Conservation (phyloP, 2,797 vertebrate genomes). For the Anguilla megastoma region DNA sequence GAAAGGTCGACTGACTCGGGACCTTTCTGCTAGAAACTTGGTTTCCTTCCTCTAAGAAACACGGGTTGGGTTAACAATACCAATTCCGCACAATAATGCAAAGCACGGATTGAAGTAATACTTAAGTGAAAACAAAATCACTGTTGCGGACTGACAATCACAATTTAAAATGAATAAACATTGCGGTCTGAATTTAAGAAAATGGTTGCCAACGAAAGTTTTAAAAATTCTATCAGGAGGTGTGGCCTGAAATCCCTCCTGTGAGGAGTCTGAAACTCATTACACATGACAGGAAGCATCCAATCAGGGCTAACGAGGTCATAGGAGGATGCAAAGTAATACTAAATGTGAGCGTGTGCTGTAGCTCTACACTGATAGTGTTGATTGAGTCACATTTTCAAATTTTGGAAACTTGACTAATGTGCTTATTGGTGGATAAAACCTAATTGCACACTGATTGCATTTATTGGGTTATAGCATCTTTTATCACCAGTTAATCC, state of each 20-base stretch:
- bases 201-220: not conserved
- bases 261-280: not conserved
- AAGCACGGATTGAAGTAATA: not conserved
- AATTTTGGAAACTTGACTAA: not conserved
- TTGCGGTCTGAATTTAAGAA: not conserved
- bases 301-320: not conserved
- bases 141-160: not conserved
- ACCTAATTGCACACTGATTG: no score
- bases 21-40: not conserved
- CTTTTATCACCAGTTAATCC: not conserved
- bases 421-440: not conserved
- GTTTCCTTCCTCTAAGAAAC: not conserved
- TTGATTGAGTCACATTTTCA: not conserved
- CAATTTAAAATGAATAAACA: not conserved
- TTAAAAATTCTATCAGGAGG: not conserved
- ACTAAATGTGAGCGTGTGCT: not conserved
- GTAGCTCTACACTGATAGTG: not conserved
- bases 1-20: not conserved
- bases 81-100: not conserved
- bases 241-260: not conserved
- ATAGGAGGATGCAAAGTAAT: not conserved
- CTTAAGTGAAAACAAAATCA: not conserved
- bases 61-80: not conserved
- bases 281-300: not conserved
- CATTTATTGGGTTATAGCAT: not conserved